Percentiles rank a stretch among this genome's conserved stretches.
phyloP scores from a whole-genome alignment of 2,797 vertebrate species.

The Pristis pectinata region DNA sequence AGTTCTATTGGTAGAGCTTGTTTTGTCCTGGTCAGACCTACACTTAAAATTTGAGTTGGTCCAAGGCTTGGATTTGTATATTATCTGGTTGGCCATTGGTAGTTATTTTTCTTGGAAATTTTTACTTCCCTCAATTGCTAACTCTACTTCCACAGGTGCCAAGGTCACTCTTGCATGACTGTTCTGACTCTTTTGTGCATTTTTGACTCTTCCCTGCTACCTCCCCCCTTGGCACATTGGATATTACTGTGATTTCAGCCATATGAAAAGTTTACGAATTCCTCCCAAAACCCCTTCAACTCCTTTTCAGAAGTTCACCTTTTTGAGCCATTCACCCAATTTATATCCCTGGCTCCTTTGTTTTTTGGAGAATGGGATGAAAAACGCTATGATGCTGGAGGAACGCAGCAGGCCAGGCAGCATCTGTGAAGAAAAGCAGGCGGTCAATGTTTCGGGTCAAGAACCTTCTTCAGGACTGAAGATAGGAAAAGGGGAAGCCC shows the following conservation, averaged over 20 bases:
- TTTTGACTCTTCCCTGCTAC: not conserved
- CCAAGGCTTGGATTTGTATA: not conserved
- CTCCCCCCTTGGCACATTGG: not conserved
- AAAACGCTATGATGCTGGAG: too few species aligned
- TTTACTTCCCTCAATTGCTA: not conserved
- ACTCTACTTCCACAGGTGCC: not conserved
- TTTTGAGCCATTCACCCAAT: not conserved
- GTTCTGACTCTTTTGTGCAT: not conserved
- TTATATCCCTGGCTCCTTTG: not conserved
- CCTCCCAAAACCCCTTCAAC: not conserved
- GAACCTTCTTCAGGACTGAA: too few species aligned
- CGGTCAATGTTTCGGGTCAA: too few species aligned
- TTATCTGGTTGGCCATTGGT: not conserved
- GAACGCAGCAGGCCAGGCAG: too few species aligned
- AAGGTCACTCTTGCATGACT: not conserved
- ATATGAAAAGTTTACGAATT: not conserved
- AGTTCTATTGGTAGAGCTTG: not conserved
- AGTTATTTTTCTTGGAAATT: not conserved
- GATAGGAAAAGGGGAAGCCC: too few species aligned
- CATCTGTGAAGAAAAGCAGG: too few species aligned
- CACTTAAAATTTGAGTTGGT: not conserved
- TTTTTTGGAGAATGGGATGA: too few species aligned
- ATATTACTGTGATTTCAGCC: not conserved
- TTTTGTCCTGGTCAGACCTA: not conserved
- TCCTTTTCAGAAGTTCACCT: not conserved